Evolutionary conservation across 2,113 vertebrate genomes (phyloP).

Genomic region (Peromyscus californicus): DNA sequence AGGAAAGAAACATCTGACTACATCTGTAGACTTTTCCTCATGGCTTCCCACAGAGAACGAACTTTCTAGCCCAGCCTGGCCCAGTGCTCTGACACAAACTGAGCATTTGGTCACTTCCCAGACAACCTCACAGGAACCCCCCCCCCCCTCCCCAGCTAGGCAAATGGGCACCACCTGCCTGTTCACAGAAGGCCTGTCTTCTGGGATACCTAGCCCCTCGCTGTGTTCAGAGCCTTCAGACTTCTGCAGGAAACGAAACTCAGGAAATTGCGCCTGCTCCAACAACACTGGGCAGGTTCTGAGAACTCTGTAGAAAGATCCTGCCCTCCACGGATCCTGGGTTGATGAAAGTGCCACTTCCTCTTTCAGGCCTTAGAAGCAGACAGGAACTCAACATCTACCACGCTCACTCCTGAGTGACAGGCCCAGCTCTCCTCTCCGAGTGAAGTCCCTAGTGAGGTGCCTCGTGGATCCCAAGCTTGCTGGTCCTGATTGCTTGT

Average conservation of each 20-base stretch:
- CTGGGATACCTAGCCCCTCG: neutral
- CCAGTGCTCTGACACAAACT: neutral
- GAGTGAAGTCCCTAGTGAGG: fast-evolving
- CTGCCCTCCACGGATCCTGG: neutral
- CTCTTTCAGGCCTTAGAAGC: neutral
- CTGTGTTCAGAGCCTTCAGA: fast-evolving
- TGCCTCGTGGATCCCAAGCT: fast-evolving
- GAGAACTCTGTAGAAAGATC: neutral
- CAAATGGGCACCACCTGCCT: neutral
- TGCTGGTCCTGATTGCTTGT: neutral
- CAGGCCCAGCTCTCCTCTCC: neutral
- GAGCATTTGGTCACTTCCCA: neutral
- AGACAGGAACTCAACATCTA: conserved; percentile 26
- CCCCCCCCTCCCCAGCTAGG: neutral
- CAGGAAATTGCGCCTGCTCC: too few relatives aligned
- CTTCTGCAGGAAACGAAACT: neutral
- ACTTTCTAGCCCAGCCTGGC: neutral
- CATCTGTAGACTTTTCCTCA: neutral
- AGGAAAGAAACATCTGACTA: too few relatives aligned
- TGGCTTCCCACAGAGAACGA: neutral
- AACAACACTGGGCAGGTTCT: neutral
- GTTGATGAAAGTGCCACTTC: neutral
- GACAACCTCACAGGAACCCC: too few relatives aligned
- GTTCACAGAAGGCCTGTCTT: neutral
- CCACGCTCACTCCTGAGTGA: neutral